Evolutionary conservation across 2,888 invertebrate genomes (phyloP), one percentile per base, ranked within the genome.

Genomic region (Zaprionus bogoriensis): DNA sequence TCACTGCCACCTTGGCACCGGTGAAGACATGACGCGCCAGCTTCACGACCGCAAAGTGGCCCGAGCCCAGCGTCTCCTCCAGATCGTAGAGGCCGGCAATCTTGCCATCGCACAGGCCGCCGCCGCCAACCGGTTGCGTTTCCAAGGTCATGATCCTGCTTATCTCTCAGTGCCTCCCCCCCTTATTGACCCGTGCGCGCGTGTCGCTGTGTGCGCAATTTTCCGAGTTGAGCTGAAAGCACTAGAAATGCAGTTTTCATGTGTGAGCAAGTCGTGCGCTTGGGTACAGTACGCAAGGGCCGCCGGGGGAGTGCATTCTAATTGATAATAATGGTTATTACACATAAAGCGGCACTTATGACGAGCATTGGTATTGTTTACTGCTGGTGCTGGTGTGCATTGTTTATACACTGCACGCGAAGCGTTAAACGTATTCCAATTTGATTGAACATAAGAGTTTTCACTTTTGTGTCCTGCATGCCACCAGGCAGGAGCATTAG

Each of bases 1-100:
- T 98, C 53, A 98, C 98, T 55, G 98, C 98, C 58, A 99, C 99
- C 92, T 98, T 98, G 92, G 98, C 98, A 30, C 99, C 99, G 51
- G 99, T 99, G 92, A 99, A 99, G 60, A 99, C 99, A 93, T 99
- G 99, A 73, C 97, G 93, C 22, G 99, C 99, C 73, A 98, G 92
- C 92, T 99, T 99, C 42, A 99, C 99, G 69, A 99, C 98, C 68
- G 99, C 99, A 93, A 99, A 99, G 92, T 99, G 99, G 62, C 99
- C 99, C 65, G 98, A 96, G 45, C 99, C 99, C 59, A 99, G 94
- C 3, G 99, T 99, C 91, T 98, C 97, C 91, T 98, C 96, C 89
- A 99, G 93, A 92, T 99, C 99, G 92, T 99, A 99, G 48, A 99
- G 93, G 57, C 99, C 99, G 84, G 97, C 98, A 90, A 98, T 97